A percentile compares a stretch with the other conserved stretches of the same genome.
phyloP scores from a whole-genome alignment of 2,888 invertebrate genomes.

The Patella ulyssiponensis region DNA sequence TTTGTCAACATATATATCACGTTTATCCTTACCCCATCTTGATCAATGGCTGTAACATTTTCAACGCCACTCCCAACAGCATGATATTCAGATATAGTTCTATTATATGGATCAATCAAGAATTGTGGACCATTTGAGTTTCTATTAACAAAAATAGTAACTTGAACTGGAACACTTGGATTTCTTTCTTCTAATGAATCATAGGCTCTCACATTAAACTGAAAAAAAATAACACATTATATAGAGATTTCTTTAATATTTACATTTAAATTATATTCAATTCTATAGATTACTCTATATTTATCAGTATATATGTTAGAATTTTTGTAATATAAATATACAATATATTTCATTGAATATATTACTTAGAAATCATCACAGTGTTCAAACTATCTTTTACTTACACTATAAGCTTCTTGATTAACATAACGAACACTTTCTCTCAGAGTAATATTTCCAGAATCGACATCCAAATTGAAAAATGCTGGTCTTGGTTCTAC shows the following conservation, averaged over 20 bases:
- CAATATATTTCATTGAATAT: no score
- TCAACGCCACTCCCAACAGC: background rate
- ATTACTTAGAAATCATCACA: no score
- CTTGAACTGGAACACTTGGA: background rate
- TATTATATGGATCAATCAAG: background rate
- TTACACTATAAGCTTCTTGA: background rate
- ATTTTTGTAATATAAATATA: no score
- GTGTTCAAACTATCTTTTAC: background rate
- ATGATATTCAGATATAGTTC: slow-evolving; percentile 1
- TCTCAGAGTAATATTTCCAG: background rate
- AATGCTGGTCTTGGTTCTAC: background rate
- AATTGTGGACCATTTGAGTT: background rate
- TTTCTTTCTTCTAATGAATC: background rate
- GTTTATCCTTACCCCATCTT: slow-evolving; percentile 27
- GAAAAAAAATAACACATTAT: background rate
- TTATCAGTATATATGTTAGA: no score
- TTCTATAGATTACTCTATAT: no score
- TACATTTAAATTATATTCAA: background rate
- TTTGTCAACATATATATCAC: no score
- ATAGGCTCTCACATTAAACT: slow-evolving; percentile 47
- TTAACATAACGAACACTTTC: background rate
- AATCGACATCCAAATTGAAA: background rate
- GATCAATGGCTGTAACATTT: background rate
- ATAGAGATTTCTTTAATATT: background rate
- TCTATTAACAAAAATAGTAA: background rate